Conservation (phyloP, 1,140 invertebrate species). For the Cryptotermes secundus region DNA sequence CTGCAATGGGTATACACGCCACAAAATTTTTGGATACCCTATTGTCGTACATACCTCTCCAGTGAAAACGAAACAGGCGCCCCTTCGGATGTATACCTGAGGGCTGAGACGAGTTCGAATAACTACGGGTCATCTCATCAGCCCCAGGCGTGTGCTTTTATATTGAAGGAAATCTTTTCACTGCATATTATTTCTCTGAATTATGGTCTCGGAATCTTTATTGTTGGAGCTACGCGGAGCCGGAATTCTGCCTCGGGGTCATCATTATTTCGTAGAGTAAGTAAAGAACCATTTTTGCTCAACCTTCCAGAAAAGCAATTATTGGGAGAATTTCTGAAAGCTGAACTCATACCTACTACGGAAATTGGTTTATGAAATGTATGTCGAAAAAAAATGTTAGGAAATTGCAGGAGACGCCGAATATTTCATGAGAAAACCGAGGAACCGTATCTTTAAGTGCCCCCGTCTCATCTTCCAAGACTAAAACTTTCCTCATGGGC, state of each 20-base stretch:
- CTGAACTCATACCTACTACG: neutral
- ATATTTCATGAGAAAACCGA: neutral
- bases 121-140: neutral
- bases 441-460: neutral
- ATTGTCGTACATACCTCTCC: no score
- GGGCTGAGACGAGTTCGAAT: neutral
- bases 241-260: neutral
- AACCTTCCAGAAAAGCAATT: neutral
- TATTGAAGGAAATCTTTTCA: conserved; percentile 6
- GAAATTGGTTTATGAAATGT: neutral
- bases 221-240: neutral
- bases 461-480: neutral
- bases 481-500: neutral
- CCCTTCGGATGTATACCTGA: no score
- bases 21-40: no score
- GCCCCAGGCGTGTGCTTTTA: neutral
- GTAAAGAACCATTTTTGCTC: neutral
- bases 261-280: neutral
- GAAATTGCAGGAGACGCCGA: neutral
- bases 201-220: neutral
- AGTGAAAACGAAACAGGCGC: no score
- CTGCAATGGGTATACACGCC: no score
- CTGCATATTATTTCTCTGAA: conserved; percentile 1
- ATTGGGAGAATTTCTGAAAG: neutral
- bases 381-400: neutral